Percentiles rank a stretch among this genome's conserved stretches.
Conservation (phyloP, 1,140 invertebrate genomes). For the Temnothorax nylanderi region DNA sequence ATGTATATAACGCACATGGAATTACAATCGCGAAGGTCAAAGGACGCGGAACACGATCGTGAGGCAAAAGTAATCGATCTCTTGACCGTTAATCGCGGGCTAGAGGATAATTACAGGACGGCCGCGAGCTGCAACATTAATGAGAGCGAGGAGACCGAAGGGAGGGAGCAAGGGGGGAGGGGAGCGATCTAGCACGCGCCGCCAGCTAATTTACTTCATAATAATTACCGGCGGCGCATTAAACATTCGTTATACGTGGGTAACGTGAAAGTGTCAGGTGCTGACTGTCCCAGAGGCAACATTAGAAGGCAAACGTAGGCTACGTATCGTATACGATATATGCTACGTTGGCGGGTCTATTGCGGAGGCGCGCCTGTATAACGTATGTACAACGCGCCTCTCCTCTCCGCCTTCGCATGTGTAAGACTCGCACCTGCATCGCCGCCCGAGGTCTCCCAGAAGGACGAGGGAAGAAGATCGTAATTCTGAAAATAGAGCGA, state of each 20-base stretch:
- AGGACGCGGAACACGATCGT: conserved; percentile 34
- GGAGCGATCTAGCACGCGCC: conserved; percentile 32
- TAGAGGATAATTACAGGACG: conserved; percentile 58
- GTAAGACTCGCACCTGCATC: conserved; percentile 33
- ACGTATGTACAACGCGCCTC: neutral
- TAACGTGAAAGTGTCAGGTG: conserved; percentile 74
- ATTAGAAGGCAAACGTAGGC: conserved; percentile 60
- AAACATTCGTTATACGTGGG: conserved; percentile 71
- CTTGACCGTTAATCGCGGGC: conserved; percentile 61
- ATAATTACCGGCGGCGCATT: conserved; percentile 74
- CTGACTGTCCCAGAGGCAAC: conserved; percentile 70
- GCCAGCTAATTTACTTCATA: conserved; percentile 75
- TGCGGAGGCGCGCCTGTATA: neutral
- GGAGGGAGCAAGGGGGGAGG: too few relatives aligned
- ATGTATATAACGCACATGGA: too few relatives aligned
- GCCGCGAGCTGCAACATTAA: conserved; percentile 69
- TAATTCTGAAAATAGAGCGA: conserved; percentile 54
- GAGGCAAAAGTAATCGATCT: conserved; percentile 62
- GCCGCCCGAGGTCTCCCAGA: conserved; percentile 22
- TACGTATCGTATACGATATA: too few relatives aligned
- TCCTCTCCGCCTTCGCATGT: neutral
- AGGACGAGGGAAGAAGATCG: conserved; percentile 31
- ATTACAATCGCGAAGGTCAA: conserved; percentile 48
- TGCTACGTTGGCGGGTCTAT: neutral
- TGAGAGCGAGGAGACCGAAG: conserved; percentile 37